Evolutionary conservation across 2,888 invertebrate genomes (phyloP).

Genomic region (Marronus borbonicus): DNA sequence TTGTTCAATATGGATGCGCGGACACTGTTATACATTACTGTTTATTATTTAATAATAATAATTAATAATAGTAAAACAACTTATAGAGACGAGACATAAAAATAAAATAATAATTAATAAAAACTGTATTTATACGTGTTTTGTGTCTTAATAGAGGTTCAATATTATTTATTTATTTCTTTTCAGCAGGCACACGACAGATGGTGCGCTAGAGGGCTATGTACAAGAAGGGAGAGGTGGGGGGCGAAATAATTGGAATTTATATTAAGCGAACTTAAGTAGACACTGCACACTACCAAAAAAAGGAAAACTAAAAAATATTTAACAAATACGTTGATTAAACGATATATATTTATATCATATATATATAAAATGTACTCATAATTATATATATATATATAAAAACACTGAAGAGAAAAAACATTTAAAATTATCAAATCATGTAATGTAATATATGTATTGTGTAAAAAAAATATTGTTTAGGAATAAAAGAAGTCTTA

Average conservation of each 20-base stretch:
- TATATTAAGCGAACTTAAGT: slow-evolving; percentile 63
- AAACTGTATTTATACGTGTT: slow-evolving; percentile 50
- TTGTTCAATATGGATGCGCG: slow-evolving; percentile 68
- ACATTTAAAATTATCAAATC: slow-evolving; percentile 63
- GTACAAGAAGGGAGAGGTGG: slow-evolving; percentile 61
- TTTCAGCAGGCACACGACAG: slow-evolving; percentile 68
- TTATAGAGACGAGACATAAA: slow-evolving; percentile 39
- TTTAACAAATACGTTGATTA: slow-evolving; percentile 70
- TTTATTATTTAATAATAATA: slow-evolving; percentile 52
- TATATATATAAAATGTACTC: slow-evolving; percentile 51
- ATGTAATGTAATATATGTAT: slow-evolving; percentile 35
- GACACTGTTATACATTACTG: slow-evolving; percentile 59
- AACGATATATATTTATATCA: slow-evolving; percentile 58
- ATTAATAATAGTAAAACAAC: slow-evolving; percentile 56
- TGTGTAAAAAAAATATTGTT: slow-evolving; percentile 55
- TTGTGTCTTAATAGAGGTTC: slow-evolving; percentile 62
- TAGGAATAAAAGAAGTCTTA: slow-evolving; percentile 70
- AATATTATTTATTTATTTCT: slow-evolving; percentile 56
- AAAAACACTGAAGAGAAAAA: slow-evolving; percentile 53
- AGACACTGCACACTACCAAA: slow-evolving; percentile 64
- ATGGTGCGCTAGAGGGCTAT: slow-evolving; percentile 68
- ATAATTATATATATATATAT: slow-evolving; percentile 52
- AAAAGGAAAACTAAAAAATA: slow-evolving; percentile 66
- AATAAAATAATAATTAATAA: slow-evolving; percentile 57
- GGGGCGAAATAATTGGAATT: slow-evolving; percentile 50